Evolutionary conservation across 2,797 vertebrate species (phyloP), one percentile per base, ranked within the genome.

Genomic region (Echiichthys vipera): DNA sequence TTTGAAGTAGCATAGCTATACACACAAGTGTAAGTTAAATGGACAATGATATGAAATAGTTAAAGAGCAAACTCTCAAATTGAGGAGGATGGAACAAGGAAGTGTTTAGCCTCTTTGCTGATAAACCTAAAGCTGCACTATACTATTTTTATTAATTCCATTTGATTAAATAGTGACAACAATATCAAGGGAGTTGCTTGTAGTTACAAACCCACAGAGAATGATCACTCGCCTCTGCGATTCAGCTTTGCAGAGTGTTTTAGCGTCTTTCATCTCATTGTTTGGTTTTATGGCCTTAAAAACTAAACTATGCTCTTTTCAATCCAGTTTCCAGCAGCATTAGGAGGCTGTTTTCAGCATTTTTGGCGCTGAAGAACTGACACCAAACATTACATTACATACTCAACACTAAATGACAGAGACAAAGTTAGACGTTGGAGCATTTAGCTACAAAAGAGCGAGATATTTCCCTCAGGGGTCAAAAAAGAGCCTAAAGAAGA

Each of bases 251-350:
- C 36, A 8, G 7, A 37, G 30, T 27, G 8, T 54, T 54, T 49
- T 17, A 46, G 14, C 1, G 2, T 53, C 47, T 46, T 59, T 61
- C 32, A 56, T 47, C 25, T 56, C 51, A 56, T 56, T 25, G 20
- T 72, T 64, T 72, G 51, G 32, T 63, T 65, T 43, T 7, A 32
- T 8, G 20, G 43, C 14, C 25, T 46, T 13, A 47, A 56, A 63
- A 29, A 37, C n/a, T n/a, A n/a, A n/a, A n/a, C n/a, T n/a, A n/a
- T n/a, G 1, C 32, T 47, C 22, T 51, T 25, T 58, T 32, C 46
- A 46, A 30, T 30, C 17, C 5, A 4, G 3, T 55, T 47, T 37
- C 14, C 20, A 34, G 53, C 39, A 27, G 12, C 34, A 37, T 36
- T 25, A 40, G 25, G 32, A 56, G 20, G 25, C 40, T 42, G 66